Evolutionary conservation across 37 sponge, comb jelly and placozoan species (phyloP).

Genomic region (Chondrilla cf. caribensis): DNA sequence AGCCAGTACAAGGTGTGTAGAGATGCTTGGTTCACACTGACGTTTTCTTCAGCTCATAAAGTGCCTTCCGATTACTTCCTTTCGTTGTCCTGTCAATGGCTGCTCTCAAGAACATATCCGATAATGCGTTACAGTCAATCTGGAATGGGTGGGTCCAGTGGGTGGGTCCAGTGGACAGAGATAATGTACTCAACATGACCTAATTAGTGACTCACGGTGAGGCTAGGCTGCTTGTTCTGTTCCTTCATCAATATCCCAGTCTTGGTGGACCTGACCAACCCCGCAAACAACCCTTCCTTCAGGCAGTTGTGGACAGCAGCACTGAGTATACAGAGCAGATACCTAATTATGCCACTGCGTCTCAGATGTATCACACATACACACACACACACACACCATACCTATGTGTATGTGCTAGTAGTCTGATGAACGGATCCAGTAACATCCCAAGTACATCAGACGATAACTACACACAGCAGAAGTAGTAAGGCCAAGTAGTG

Average conservation of each 20-base stretch:
- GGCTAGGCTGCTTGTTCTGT: not conserved
- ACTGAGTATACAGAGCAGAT: not conserved
- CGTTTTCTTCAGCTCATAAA: conserved; percentile 39
- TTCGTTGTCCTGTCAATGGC: conserved; percentile 28
- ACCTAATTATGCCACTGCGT: no score
- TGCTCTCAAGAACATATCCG: conserved; percentile 6
- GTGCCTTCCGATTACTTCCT: conserved; percentile 39
- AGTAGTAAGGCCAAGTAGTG: no score
- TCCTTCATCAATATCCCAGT: not conserved
- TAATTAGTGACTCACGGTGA: not conserved
- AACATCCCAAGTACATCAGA: not conserved
- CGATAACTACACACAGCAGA: not conserved
- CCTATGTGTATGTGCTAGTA: not conserved
- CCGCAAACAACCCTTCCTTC: conserved; percentile 5
- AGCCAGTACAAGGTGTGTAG: no score
- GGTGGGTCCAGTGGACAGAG: no score
- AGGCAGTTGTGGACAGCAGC: not conserved
- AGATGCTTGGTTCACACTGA: not conserved
- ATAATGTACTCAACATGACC: no score
- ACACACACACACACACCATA: conserved; percentile 21
- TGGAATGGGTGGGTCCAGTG: not conserved
- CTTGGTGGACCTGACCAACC: not conserved
- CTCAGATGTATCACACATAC: conserved; percentile 1
- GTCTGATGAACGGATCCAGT: not conserved
- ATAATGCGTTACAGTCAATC: not conserved